These are phyloP conservation scores for Falcunculus frontatus DNA, from an alignment of 2,113 vertebrate species.

Conservation along the genomic window DNA sequence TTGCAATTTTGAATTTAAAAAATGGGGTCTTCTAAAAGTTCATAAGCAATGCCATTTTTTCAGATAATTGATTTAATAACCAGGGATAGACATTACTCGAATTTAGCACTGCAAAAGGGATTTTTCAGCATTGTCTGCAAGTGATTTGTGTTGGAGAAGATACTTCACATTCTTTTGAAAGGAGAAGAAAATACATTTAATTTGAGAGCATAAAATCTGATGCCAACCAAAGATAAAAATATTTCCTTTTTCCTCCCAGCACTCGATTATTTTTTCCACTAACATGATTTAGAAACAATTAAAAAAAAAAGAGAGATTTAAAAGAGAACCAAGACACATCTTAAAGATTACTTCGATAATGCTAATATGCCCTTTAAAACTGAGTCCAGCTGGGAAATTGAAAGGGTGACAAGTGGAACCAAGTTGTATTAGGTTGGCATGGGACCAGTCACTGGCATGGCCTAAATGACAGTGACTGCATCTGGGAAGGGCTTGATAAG, in stretches of 20 bases:
- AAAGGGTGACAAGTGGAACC: constrained; percentile 78
- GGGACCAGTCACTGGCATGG: constrained; percentile 66
- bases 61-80: background rate
- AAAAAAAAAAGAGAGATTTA: constrained; percentile 32
- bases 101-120: background rate
- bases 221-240: constrained; percentile 29
- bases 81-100: background rate
- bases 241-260: constrained; percentile 41
- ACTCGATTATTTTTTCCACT: constrained; percentile 48
- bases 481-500: constrained; percentile 76
- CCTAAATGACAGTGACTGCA: constrained; percentile 69
- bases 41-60: background rate
- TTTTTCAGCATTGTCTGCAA: background rate
- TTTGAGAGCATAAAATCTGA: constrained; percentile 28
- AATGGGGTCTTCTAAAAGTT: background rate
- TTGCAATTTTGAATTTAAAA: background rate
- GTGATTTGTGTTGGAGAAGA: background rate
- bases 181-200: background rate
- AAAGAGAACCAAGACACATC: constrained; percentile 42
- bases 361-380: constrained; percentile 76
- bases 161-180: background rate
- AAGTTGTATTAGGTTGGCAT: constrained; percentile 73
- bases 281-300: constrained; percentile 59
- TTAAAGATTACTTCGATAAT: constrained; percentile 75
- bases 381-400: constrained; percentile 72